Evolutionary conservation across 2,797 vertebrate genomes (phyloP), one percentile per base, ranked within the genome.

Genomic region (Coregonus ussuriensis): DNA sequence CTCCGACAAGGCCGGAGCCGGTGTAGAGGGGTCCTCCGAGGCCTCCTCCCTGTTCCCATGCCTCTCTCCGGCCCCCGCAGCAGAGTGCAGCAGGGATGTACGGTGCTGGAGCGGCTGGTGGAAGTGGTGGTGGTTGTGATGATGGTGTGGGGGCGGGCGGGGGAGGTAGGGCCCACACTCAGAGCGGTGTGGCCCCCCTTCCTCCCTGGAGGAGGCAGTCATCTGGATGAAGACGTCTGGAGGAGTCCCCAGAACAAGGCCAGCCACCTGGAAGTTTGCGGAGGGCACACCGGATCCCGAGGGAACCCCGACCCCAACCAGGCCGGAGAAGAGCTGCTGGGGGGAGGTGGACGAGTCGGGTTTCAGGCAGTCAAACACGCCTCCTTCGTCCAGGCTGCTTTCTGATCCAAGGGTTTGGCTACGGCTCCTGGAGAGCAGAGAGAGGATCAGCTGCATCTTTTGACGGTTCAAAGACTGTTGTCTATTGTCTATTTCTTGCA

Each of bases 161-260:
- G 94, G 90, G 9, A 93, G 89, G 84, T 95, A 97, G 0, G 95
- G 63, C 1, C 90, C 91, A 0, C 86, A 95, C 77, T 98, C 97
- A 0, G 94, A 81, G 1, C 95, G 95, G 69, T 94, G 89, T 53
- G 91, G 53, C 0, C 94, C 90, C 0, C 94, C 91, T 53, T 98
- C 98, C 14, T 99, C 98, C 78, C 97, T 88, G 3, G 97, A 91
- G 0, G 95, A 92, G 0, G 96, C 91, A 0, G 93, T 93, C 98
- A 99, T 98, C 89, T 97, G 98, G 85, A 99, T 96, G 80, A 98
- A 98, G 41, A 99, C 97, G 14, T 99, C 98, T 0, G 96, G 95
- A 0, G 96, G 91, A 0, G 97, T 95, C 65, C 97, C 96, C 84
- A 99, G 91, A 67, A 98, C 96, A 89, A 99, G 90, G 71, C 97